phyloP scores from a whole-genome alignment of 2,797 vertebrate genomes.

The Pangasius mekongensis region DNA sequence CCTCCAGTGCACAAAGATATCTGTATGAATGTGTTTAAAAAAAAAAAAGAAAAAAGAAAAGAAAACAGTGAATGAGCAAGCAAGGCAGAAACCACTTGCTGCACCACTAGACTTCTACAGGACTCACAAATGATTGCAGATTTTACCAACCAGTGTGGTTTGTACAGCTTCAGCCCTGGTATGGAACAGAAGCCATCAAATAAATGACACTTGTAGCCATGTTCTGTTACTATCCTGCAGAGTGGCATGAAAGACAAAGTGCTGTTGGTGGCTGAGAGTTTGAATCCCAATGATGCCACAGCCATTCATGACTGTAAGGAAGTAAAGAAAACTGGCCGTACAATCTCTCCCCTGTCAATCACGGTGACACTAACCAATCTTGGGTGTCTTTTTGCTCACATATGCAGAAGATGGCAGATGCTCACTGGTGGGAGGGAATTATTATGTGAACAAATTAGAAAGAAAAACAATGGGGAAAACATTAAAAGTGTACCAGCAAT shows the following conservation, averaged over 20 bases:
- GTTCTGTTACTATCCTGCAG: neutral
- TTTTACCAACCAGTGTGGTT: neutral
- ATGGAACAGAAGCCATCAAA: neutral
- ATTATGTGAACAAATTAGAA: neutral
- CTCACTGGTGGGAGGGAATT: neutral
- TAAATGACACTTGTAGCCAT: neutral
- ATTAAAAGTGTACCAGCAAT: neutral
- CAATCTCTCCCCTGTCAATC: neutral
- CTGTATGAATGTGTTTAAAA: neutral
- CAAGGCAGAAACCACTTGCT: neutral
- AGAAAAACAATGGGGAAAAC: neutral
- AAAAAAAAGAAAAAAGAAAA: neutral
- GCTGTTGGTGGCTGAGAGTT: neutral
- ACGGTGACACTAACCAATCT: neutral
- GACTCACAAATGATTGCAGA: neutral
- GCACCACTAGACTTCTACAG: neutral
- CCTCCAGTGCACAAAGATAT: neutral
- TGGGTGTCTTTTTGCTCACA: neutral
- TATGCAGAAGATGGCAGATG: neutral
- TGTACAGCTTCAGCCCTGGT: neutral
- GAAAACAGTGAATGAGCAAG: neutral
- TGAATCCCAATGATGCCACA: too few species aligned
- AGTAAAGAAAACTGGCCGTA: neutral
- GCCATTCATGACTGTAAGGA: neutral
- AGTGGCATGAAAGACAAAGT: neutral